Conservation (phyloP, 30 jellyfish, hydroid and myxozoan species). For the Mastigias papua region DNA sequence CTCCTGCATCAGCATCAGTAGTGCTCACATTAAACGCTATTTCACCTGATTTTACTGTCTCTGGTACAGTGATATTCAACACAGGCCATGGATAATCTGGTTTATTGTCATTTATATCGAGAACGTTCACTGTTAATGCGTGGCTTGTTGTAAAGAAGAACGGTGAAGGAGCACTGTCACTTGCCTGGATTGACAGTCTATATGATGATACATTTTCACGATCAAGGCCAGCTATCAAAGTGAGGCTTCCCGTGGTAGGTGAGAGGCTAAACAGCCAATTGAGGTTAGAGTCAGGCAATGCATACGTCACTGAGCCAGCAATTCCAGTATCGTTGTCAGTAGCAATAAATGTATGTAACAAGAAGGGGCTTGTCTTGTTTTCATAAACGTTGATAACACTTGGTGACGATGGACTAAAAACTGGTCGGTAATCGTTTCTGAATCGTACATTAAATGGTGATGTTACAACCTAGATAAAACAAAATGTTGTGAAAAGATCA, state of each 20-base stretch:
- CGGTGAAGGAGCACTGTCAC: slow-evolving; percentile 92
- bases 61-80: slow-evolving; percentile 69
- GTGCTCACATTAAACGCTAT: slow-evolving; percentile 74
- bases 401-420: slow-evolving; percentile 43
- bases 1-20: slow-evolving; percentile 82
- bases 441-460: slow-evolving; percentile 83
- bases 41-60: slow-evolving; percentile 64
- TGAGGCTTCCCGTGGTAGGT: slow-evolving; percentile 51
- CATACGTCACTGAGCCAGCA: slow-evolving; percentile 65
- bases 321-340: slow-evolving; percentile 84
- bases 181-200: slow-evolving; percentile 63
- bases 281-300: slow-evolving; percentile 10
- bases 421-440: slow-evolving; percentile 80
- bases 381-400: slow-evolving; percentile 51
- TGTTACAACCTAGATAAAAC: slow-evolving; percentile 45
- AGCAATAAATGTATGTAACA: slow-evolving; percentile 66
- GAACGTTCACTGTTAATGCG: slow-evolving; percentile 57
- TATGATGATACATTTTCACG: slow-evolving; percentile 75
- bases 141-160: slow-evolving; percentile 56
- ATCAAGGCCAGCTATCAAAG: slow-evolving; percentile 57
- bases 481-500: not conserved
- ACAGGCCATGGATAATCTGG: slow-evolving; percentile 72
- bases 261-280: slow-evolving; percentile 59
- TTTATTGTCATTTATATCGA: slow-evolving; percentile 81
- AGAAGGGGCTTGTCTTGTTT: slow-evolving; percentile 55